A percentile compares a stretch with the other conserved stretches of the same genome.
phyloP scores from a whole-genome alignment of 1,140 invertebrate genomes.

The Pseudoatta argentina region DNA sequence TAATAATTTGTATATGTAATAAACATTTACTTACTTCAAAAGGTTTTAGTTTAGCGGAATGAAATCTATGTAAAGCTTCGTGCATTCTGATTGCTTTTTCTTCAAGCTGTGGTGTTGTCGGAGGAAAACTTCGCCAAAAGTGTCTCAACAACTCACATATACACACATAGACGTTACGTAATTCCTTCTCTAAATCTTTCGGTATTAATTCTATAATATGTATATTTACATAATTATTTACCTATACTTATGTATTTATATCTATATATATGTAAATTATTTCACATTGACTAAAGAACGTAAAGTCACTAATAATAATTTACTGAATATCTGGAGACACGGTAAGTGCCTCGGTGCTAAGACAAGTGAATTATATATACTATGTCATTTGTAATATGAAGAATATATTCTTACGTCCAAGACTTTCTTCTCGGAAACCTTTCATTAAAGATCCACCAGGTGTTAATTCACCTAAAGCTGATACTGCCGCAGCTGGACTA shows the following conservation, averaged over 20 bases:
- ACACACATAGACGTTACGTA: conserved; percentile 94
- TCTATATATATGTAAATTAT: conserved; percentile 23
- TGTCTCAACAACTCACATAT: conserved; percentile 95
- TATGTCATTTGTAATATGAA: not conserved
- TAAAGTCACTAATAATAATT: not conserved
- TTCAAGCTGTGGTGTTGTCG: conserved; percentile 91
- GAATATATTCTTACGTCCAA: conserved; percentile 90
- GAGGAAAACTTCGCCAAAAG: conserved; percentile 98
- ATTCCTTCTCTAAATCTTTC: conserved; percentile 93
- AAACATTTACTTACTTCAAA: conserved; percentile 89
- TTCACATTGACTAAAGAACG: not conserved
- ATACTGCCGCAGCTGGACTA: conserved; percentile 91
- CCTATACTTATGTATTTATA: not conserved
- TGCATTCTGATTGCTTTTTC: conserved; percentile 95
- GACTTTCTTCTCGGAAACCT: conserved; percentile 92
- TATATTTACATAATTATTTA: conserved; percentile 22
- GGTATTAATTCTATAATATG: conserved; percentile 91
- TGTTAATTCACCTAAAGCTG: conserved; percentile 94
- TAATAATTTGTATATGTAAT: too few relatives aligned
- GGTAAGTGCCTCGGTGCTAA: too few relatives aligned
- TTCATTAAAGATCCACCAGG: conserved; percentile 97
- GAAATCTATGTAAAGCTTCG: conserved; percentile 94
- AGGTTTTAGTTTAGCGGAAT: conserved; percentile 93
- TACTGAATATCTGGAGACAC: not conserved
- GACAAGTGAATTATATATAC: not conserved